phyloP scores from a whole-genome alignment of 1,140 invertebrate genomes.

The Magallana gigas region DNA sequence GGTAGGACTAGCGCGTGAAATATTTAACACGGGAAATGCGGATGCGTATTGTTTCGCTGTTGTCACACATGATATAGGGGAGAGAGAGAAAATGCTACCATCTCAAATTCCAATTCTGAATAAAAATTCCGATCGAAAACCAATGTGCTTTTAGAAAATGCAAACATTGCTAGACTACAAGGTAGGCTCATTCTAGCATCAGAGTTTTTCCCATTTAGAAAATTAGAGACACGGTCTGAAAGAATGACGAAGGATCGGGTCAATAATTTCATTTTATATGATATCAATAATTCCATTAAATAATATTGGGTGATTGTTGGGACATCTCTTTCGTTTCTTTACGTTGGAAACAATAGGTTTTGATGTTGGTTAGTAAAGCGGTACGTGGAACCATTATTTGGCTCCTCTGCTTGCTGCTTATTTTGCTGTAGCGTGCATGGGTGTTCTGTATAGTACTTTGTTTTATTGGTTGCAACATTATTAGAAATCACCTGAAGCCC shows the following conservation, averaged over 20 bases:
- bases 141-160: constrained; percentile 38
- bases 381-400: constrained; percentile 2
- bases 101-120: constrained; percentile 34
- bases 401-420: neutral
- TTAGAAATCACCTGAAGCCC: no score
- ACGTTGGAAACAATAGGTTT: constrained; percentile 24
- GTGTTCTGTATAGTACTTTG: no score
- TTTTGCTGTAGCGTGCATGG: neutral
- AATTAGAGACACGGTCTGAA: neutral
- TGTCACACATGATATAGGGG: constrained; percentile 21
- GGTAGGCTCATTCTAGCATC: neutral
- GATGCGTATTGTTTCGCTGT: constrained; percentile 28
- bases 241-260: neutral
- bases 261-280: constrained; percentile 32
- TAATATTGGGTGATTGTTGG: constrained; percentile 32
- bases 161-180: constrained; percentile 16
- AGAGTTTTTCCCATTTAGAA: constrained; percentile 17
- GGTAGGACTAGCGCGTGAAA: constrained; percentile 15
- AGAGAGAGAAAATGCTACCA: constrained; percentile 2
- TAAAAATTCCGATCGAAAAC: constrained; percentile 33
- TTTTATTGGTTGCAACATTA: no score
- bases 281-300: constrained; percentile 39
- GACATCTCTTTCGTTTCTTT: constrained; percentile 19
- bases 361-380: constrained; percentile 5
- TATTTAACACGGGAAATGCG: constrained; percentile 37